These are phyloP conservation scores for Hexactinellida sp. DNA, from an alignment of 37 sponge, comb jelly and placozoan genomes.

Conservation along the genomic window DNA sequence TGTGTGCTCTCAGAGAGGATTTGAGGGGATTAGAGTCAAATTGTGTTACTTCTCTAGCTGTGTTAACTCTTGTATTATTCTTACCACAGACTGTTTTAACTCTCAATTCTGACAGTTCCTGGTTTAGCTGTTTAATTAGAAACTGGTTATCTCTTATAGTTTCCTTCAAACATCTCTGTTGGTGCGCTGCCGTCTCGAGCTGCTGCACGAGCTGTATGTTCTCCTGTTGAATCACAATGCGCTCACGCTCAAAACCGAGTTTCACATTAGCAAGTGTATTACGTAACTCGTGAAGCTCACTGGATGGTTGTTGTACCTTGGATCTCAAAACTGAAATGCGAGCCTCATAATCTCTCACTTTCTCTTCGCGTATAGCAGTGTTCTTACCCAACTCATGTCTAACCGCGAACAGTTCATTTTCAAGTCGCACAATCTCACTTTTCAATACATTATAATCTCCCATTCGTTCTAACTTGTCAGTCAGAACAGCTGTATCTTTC, in stretches of 20 bases:
- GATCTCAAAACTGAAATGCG: not conserved
- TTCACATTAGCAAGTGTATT: not conserved
- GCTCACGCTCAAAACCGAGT: not conserved
- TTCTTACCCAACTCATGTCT: not conserved
- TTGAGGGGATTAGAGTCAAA: not conserved
- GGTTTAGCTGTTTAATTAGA: not conserved
- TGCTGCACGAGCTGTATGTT: not conserved
- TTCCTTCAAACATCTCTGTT: not conserved
- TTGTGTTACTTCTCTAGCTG: not conserved
- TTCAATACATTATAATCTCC: constrained; percentile 10
- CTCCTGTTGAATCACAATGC: not conserved
- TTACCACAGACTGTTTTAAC: not conserved
- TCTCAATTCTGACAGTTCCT: not conserved
- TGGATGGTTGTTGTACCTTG: not conserved
- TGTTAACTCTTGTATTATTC: not conserved
- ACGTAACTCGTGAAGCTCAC: not conserved
- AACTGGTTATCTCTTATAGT: not conserved
- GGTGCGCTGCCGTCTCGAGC: not conserved
- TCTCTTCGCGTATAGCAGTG: not conserved
- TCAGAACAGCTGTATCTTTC: not conserved
- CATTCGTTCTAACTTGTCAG: not conserved
- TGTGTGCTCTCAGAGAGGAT: not conserved
- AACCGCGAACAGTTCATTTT: not conserved
- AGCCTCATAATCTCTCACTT: not conserved
- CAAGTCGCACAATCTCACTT: not conserved